Percentiles rank a stretch among this genome's conserved stretches.
These are phyloP conservation scores for Eurosta solidaginis DNA, from an alignment of 1,140 invertebrate species.

Conservation along the genomic window DNA sequence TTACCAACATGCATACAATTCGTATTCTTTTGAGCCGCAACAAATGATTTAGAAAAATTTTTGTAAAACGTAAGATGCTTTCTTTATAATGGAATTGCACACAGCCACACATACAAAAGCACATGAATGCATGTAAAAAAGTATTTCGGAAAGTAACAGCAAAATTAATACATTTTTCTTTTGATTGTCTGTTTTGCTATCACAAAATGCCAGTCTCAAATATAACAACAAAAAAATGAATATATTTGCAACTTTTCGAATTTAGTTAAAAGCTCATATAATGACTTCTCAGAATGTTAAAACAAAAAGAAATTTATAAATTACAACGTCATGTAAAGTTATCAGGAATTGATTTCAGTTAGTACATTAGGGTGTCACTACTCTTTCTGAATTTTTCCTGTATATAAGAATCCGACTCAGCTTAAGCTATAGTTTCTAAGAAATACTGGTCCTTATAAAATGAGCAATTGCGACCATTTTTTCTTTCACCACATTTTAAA, in stretches of 20 bases:
- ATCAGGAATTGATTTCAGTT: too few relatives aligned
- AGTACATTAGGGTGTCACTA: too few relatives aligned
- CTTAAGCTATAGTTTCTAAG: too few relatives aligned
- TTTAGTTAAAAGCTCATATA: constrained; percentile 8
- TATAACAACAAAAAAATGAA: neutral
- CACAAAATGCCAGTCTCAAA: neutral
- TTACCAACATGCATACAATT: neutral
- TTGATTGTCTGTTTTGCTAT: constrained; percentile 11
- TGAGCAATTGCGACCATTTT: too few relatives aligned
- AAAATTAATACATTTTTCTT: neutral
- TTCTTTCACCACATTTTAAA: too few relatives aligned
- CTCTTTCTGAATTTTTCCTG: too few relatives aligned
- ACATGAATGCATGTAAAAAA: neutral
- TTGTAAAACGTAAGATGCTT: neutral
- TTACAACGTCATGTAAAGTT: too few relatives aligned
- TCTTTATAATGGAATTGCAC: constrained; percentile 4
- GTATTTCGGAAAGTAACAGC: neutral
- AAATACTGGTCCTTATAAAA: too few relatives aligned
- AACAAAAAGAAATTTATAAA: too few relatives aligned
- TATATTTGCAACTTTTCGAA: neutral
- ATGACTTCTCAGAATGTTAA: too few relatives aligned
- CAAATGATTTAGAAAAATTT: neutral
- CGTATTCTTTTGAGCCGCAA: neutral
- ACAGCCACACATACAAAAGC: neutral
- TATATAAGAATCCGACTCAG: too few relatives aligned